Base-by-base conservation (phyloP, 1,140 invertebrate species). In the Macrotrachela quadricornifera region DNA sequence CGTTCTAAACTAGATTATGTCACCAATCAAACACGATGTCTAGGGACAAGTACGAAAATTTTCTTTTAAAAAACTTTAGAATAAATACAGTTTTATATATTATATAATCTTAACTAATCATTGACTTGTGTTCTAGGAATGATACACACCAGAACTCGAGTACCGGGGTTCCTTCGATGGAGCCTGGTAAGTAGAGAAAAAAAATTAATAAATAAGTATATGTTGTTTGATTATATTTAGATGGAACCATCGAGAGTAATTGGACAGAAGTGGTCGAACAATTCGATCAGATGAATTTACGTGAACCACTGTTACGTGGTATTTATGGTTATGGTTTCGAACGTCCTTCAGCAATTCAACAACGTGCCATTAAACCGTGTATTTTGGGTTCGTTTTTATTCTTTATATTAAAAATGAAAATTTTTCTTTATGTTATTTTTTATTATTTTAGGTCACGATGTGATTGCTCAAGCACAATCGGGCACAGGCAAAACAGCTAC, bases 321-420 rank as follows among this genome's bases (percentile, higher is more conserved):
- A 96, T 99, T 61, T 99, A 96, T 72, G 87, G 86, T 58, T 97
- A 97, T 76, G 94, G 94, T 80, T 99, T 99, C 74, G 94, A 99
- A 71, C 95, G 95, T 67, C 94, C 94, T 55, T 99, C 94, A 12
- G 90, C 92, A 60, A 99, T 99, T 71, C 94, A 99, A 70, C 91
- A 97, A 67, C 78, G 94, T 65, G 94, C 92, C 59, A 97, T 99
- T 66, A 80, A 94, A 68, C 94, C 94, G 42, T 96, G 90, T 71
- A 83, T 94, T 54, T 81, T 65, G 63, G 71, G 73, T 71, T 38
- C 8, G 21, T 30, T 30, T n/a, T n/a, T n/a, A 30, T 4, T 4
- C 8, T 30, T 30, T 8, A 30, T 30, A 8, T 30, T 2, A 30
- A 30, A 4, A 30, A 30, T 30, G 21, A 30, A 95, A 76, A 85